Base-by-base conservation (phyloP, 2,888 invertebrate species). In the Spilosoma lubricipeda region DNA sequence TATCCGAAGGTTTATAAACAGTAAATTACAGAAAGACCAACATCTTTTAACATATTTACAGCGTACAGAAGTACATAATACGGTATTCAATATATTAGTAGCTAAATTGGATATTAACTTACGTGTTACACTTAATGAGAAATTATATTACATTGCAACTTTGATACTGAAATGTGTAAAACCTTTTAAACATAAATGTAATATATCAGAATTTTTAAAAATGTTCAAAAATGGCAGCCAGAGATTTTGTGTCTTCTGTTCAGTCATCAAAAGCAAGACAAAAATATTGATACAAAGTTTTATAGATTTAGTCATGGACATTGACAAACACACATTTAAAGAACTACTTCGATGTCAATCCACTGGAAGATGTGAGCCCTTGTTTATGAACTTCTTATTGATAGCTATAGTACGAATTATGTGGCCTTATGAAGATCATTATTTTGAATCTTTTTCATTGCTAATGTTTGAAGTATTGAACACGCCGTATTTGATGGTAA, bases 1-100 rank as follows among this genome's bases (percentile, higher is more conserved):
- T 9, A 63, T 79, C 18, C 70, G 73, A 2, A 75, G 48, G n/a
- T 79, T 75, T 59, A 59, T 81, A 23, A 64, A 77, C 27, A 45
- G 68, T 67, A 81, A 78, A 67, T 39, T 81, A 23, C 1, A 64
- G 18, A 72, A 18, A 42, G 67, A 67, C 7, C n/a, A 15, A 30
- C 15, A 63, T 63, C 27, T 63, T 27, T 63, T 63, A 30, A 27
- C 0, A 15, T 30, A 63, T 15, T 63, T 63, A 63, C 59, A 63
- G 18, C 27, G 27, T 63, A 63, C 59, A 63, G 15, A 30, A 30
- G 59, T 15, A 63, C 15, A 30, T 27, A 63, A 18, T 30, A 30
- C 59, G 3, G 59, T 30, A 63, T 63, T 15, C 18, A 30, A 63
- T 30, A 63, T 18, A 30, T 15, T 63, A 1, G 5, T 63, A 63